Conservation (phyloP, 2,888 invertebrate genomes). For the Augiades crinisus region DNA sequence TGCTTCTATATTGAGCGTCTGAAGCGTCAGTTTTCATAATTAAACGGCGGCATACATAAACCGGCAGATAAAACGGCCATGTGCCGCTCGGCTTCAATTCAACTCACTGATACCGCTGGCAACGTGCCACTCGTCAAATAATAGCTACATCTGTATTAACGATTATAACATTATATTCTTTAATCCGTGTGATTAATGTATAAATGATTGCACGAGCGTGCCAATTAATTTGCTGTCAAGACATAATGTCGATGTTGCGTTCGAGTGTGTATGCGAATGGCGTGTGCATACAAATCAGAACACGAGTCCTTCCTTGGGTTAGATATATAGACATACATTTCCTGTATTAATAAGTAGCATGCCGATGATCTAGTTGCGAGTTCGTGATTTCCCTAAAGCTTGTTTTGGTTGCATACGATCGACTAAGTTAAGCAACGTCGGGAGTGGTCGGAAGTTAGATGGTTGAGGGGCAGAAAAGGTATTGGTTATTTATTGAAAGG, state of each 20-base stretch:
- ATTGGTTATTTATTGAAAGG: too few relatives aligned
- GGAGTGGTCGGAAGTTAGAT: too few relatives aligned
- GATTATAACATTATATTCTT: constrained; percentile 14
- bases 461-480: too few relatives aligned
- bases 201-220: constrained; percentile 19
- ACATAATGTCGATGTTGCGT: not conserved
- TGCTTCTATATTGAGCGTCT: constrained; percentile 24
- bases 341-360: not conserved
- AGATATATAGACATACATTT: constrained; percentile 3
- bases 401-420: too few relatives aligned
- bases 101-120: constrained; percentile 50
- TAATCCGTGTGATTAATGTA: constrained; percentile 11
- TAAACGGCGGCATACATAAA: constrained; percentile 33
- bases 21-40: constrained; percentile 29
- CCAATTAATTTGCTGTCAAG: constrained; percentile 19
- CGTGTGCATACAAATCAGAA: constrained; percentile 13
- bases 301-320: constrained; percentile 4
- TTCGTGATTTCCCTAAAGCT: too few relatives aligned
- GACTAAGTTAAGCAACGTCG: too few relatives aligned
- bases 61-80: constrained; percentile 54
- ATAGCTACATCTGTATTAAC: constrained; percentile 9
- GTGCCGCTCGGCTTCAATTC: constrained; percentile 46
- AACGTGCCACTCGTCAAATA: constrained; percentile 43
- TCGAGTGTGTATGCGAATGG: constrained; percentile 10
- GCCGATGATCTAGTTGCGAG: too few relatives aligned